Conservation (phyloP, 2,797 vertebrate genomes). For the Hyperoplus lanceolatus region DNA sequence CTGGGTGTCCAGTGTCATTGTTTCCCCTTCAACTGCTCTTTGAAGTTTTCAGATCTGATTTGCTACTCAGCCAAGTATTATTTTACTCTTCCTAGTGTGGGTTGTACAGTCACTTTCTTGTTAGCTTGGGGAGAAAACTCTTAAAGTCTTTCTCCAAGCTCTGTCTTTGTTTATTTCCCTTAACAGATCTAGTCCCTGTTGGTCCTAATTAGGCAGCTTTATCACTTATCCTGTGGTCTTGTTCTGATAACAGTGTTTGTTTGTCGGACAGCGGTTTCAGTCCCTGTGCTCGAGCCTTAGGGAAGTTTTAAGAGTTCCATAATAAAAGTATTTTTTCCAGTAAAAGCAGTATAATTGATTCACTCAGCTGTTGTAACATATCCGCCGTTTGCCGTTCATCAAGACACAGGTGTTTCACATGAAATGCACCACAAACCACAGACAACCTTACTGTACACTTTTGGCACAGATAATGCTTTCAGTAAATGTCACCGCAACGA, state of each 20-base stretch:
- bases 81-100: background rate
- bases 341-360: background rate
- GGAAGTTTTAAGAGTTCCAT: background rate
- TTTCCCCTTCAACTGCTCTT: constrained; percentile 1
- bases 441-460: background rate
- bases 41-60: constrained; percentile 33
- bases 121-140: background rate
- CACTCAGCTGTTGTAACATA: background rate
- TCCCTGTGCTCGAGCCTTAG: constrained; percentile 31
- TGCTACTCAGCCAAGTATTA: background rate
- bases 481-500: constrained; percentile 28
- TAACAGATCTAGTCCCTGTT: constrained; percentile 6
- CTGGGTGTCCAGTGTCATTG: background rate
- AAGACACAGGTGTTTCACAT: constrained; percentile 3
- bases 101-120: background rate
- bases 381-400: background rate
- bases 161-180: constrained; percentile 25
- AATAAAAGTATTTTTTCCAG: background rate
- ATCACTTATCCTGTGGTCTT: constrained; percentile 36
- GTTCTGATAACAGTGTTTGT: constrained; percentile 51
- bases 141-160: background rate
- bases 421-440: background rate
- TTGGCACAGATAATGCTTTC: constrained; percentile 11
- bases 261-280: constrained; percentile 27
- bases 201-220: constrained; percentile 49